A percentile compares a stretch with the other conserved stretches of the same genome.
phyloP scores from a whole-genome alignment of 2,113 vertebrate species.

The Vireo altiloquus region DNA sequence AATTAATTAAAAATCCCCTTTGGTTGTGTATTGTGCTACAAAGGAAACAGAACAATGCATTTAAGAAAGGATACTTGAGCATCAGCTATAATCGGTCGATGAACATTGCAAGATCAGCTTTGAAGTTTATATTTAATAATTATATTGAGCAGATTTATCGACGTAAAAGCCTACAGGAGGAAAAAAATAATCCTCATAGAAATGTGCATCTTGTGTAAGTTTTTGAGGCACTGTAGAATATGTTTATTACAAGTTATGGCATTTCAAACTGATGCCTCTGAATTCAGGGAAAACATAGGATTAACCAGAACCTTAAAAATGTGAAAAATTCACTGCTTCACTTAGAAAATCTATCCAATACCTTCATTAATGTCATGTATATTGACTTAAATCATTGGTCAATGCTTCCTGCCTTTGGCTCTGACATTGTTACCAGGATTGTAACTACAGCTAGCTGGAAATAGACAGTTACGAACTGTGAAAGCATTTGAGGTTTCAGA shows the following conservation, averaged over 20 bases:
- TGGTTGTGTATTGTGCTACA: neutral
- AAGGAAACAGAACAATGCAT: neutral
- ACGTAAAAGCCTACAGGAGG: constrained; percentile 17
- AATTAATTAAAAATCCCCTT: neutral
- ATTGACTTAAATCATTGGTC: constrained; percentile 21
- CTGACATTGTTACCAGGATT: constrained; percentile 14
- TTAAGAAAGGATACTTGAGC: neutral
- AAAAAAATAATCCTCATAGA: neutral
- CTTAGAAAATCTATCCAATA: constrained; percentile 4
- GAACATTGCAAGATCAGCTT: constrained; percentile 18
- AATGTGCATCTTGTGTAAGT: neutral
- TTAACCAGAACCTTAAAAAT: neutral
- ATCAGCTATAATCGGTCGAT: neutral
- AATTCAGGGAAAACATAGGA: neutral
- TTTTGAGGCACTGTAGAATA: neutral
- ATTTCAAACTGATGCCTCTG: neutral
- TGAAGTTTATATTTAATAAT: constrained; percentile 49
- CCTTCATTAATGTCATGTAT: constrained; percentile 1
- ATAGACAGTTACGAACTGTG: neutral
- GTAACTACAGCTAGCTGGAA: constrained; percentile 1
- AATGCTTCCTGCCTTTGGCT: constrained; percentile 28
- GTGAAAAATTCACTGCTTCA: neutral
- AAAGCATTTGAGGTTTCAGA: neutral
- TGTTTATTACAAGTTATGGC: neutral
- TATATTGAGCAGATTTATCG: constrained; percentile 20